Conservation (phyloP, 1,140 invertebrate genomes). For the Drosophila sp. region DNA sequence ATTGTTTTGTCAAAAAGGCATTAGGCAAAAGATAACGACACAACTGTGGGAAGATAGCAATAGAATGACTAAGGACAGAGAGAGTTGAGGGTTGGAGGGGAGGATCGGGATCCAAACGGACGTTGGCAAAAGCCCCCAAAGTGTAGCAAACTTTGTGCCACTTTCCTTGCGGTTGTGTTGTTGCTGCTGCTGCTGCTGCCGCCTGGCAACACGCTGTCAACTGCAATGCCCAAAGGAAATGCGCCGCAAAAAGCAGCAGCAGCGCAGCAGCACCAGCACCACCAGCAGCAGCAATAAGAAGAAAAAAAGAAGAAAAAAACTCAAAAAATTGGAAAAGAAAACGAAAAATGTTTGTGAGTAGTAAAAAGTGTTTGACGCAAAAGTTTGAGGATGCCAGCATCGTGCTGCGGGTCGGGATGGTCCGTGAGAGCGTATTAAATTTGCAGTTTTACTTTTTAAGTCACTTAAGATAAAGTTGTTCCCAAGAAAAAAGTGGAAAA, state of each 20-base stretch:
- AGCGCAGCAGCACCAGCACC: not conserved
- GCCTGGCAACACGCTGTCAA: conserved; percentile 68
- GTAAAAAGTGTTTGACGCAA: conserved; percentile 74
- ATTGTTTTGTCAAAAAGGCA: conserved; percentile 76
- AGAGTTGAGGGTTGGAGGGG: not conserved
- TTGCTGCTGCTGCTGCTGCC: conserved; percentile 21
- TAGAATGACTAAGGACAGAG: conserved; percentile 2
- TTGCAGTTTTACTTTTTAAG: conserved; percentile 77
- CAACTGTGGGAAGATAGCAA: conserved; percentile 11
- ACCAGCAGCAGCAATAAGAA: not conserved
- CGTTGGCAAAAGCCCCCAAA: conserved; percentile 39
- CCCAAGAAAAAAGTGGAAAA: no score
- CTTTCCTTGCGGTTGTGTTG: conserved; percentile 61
- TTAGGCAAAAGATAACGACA: conserved; percentile 67
- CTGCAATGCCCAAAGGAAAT: conserved; percentile 80
- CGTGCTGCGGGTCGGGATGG: conserved; percentile 41
- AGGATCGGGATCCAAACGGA: not conserved
- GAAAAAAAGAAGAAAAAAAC: not conserved
- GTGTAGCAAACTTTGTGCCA: conserved; percentile 77
- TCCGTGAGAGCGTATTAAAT: conserved; percentile 64
- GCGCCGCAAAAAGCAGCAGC: conserved; percentile 57
- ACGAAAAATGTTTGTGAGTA: conserved; percentile 71
- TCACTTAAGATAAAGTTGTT: conserved; percentile 73
- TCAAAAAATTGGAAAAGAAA: conserved; percentile 28
- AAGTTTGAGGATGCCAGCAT: conserved; percentile 58